Base-by-base conservation (phyloP, 2,797 vertebrate genomes). In the Neostethus bicornis region DNA sequence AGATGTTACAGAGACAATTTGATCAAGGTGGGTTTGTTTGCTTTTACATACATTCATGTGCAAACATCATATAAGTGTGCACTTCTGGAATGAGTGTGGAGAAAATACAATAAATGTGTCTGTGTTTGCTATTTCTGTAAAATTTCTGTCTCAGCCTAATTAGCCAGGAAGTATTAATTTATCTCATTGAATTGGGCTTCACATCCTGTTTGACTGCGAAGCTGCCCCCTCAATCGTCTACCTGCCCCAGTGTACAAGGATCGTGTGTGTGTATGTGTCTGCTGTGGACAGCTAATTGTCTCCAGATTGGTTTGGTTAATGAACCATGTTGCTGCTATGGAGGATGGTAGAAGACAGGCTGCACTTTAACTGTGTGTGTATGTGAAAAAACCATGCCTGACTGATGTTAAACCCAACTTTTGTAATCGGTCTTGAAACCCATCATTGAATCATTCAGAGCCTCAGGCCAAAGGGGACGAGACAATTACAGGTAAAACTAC, bases 1-100 rank as follows among this genome's bases (percentile, higher is more conserved):
- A 98, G 73, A 93, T 92, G 73, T 92, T 98, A 82, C 96, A 97
- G 82, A 91, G 96, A 11, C 96, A 96, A 71, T 98, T 97, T 31
- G 96, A 98, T 73, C 96, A 97, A 88, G 96, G 96, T 97, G 62
- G 78, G 85, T 70, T 17, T 20, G 44, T 49, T 44, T 35, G 48
- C 7, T 14, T 16, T 46, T n/a, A 16, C 20, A 24, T 35, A 44
- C 8, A 3, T 45, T 51, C 34, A 48, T 29, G 23, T 43, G 46
- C 11, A n/a, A 23, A 48, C 10, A 1, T 58, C n/a, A 26, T 31
- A 34, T 28, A 41, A 19, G 46, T n/a, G 14, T 14, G 24, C 47
- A 31, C 20, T 39, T 35, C 46, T 19, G 31, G 0, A 21, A 34
- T 20, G 13, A 16, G 31, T 39, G 25, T 25, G 19, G 64, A 61